Evolutionary conservation across 1,140 invertebrate species (phyloP), one percentile per base, ranked within the genome.

Genomic region (Heterodera schachtii): DNA sequence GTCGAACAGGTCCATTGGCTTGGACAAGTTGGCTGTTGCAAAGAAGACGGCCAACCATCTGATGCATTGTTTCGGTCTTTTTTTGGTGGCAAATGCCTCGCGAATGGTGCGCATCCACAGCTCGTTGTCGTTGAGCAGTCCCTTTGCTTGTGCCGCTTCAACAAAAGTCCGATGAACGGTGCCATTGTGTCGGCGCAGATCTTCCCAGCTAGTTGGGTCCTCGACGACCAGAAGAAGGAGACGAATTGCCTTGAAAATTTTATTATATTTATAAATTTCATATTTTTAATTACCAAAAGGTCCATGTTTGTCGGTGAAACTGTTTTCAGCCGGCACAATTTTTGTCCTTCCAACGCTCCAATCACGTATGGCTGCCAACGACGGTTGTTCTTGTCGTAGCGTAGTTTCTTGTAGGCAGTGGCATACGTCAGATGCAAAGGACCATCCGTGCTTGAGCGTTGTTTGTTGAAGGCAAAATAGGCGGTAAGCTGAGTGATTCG

Each of bases 201-300:
- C 71, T 47, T 73, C 16, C 71, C 71, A 73, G 4, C 71, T 6
- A 1, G 71, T 73, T 31, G 71, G 71, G 71, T 73, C 71, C 19
- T 73, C 71, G 6, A 73, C n/a, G 7, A n/a, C 19, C 49, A 52
- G 6, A 1, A 73, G 19, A 3, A 73, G n/a, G 3, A 31, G 16
- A 0, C 71, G 71, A 5, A 73, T 73, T 47, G 71, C 71, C 71
- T 73, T 4, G n/a, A 6, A 3, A 6, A 73, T 3, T n/a, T n/a
- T 1, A 16, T 49, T 73, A 73, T 5, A 11, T 3, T 5, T 16
- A 0, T 3, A 16, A 60, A 13, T 60, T 46, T 5, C 3, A 31
- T 16, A n/a, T 19, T n/a, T n/a, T 16, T n/a, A n/a, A n/a, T n/a
- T 46, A 73, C 71, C 71, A 73, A 6, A 6, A 73, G n/a, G 0